phyloP scores from a whole-genome alignment of 2,113 vertebrate genomes.

The Passer domesticus region DNA sequence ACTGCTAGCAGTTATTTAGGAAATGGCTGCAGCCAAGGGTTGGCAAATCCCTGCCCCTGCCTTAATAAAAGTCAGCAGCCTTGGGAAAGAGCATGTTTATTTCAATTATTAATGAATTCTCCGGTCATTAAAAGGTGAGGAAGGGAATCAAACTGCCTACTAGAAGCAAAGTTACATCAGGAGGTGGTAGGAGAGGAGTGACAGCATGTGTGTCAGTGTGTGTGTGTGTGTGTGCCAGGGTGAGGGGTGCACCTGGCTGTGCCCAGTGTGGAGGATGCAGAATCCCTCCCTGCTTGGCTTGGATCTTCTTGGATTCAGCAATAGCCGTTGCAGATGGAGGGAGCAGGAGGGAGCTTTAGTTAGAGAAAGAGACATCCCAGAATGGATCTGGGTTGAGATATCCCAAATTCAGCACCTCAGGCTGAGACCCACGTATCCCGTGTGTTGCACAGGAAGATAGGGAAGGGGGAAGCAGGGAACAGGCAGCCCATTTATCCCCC shows the following conservation, averaged over 20 bases:
- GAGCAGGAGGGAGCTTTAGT: neutral
- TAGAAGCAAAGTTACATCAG: slow-evolving; percentile 36
- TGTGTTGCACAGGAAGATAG: neutral
- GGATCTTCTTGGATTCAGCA: neutral
- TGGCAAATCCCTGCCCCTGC: slow-evolving; percentile 66
- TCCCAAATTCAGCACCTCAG: neutral
- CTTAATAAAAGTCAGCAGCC: slow-evolving; percentile 67
- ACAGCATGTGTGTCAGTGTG: rapidly evolving
- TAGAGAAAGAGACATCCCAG: neutral
- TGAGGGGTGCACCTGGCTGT: rapidly evolving
- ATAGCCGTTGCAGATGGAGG: neutral
- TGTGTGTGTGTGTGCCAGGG: neutral
- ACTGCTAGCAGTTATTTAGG: slow-evolving; percentile 68
- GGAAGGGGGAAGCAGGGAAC: neutral
- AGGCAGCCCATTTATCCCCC: slow-evolving; percentile 54
- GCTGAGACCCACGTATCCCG: neutral
- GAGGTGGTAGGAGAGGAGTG: slow-evolving; percentile 25
- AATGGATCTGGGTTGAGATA: neutral
- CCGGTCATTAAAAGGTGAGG: slow-evolving; percentile 70
- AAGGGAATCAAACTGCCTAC: slow-evolving; percentile 38
- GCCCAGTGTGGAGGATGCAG: neutral
- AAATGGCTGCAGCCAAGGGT: slow-evolving; percentile 61
- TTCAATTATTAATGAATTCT: slow-evolving; percentile 75
- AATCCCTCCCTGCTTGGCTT: neutral
- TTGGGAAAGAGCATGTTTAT: slow-evolving; percentile 62